Percentiles rank a stretch among this genome's conserved stretches.
phyloP scores from a whole-genome alignment of 2,797 vertebrate genomes.

The Sebastes cheni region DNA sequence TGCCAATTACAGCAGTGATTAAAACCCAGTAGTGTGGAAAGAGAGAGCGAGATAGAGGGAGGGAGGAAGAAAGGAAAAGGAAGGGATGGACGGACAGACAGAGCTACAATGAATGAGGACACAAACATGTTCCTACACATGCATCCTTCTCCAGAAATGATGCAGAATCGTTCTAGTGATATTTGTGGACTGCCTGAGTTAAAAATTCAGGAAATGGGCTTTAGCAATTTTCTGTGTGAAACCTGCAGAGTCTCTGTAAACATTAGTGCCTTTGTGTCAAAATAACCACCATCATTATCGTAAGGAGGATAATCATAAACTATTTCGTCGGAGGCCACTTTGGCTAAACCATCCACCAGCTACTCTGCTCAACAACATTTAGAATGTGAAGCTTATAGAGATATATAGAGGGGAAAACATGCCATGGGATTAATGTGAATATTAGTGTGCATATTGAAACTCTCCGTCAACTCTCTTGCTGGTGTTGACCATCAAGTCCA shows the following conservation, averaged over 20 bases:
- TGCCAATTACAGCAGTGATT: slow-evolving; percentile 88
- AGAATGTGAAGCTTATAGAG: not conserved
- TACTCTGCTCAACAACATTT: slow-evolving; percentile 9
- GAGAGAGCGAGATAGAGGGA: slow-evolving; percentile 41
- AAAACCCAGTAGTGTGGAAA: slow-evolving; percentile 82
- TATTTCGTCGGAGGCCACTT: slow-evolving; percentile 22
- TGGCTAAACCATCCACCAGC: slow-evolving; percentile 1
- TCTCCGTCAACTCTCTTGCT: not conserved
- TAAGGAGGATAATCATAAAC: slow-evolving; percentile 44
- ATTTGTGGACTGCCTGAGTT: slow-evolving; percentile 35
- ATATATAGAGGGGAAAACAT: not conserved
- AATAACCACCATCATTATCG: slow-evolving; percentile 47
- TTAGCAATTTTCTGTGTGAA: slow-evolving; percentile 31
- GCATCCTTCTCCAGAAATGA: slow-evolving; percentile 39
- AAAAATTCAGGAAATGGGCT: slow-evolving; percentile 47
- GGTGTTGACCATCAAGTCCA: not conserved
- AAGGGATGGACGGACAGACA: slow-evolving; percentile 25
- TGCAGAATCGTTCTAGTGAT: slow-evolving; percentile 32
- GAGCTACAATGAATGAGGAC: slow-evolving; percentile 53
- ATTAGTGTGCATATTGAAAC: not conserved
- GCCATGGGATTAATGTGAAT: not conserved
- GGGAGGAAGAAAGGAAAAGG: slow-evolving; percentile 30
- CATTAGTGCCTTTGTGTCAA: slow-evolving; percentile 28
- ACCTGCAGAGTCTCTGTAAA: slow-evolving; percentile 22
- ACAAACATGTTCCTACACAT: slow-evolving; percentile 39